Conservation (phyloP, 1,140 invertebrate species). For the Drosophila truncata region DNA sequence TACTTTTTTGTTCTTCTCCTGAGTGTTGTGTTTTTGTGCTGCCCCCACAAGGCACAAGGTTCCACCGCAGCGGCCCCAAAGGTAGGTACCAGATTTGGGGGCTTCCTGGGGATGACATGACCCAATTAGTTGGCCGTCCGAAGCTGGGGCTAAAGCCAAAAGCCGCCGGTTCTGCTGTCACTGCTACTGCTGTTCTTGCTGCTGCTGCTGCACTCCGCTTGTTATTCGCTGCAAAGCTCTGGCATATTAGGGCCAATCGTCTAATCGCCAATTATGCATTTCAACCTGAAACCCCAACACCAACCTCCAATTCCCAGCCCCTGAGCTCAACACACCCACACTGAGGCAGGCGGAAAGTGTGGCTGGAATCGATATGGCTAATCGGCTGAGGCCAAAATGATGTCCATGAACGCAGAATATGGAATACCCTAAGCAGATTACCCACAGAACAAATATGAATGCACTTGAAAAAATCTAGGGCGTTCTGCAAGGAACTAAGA, state of each 20-base stretch:
- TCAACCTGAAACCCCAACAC: constrained; percentile 34
- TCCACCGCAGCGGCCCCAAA: not conserved
- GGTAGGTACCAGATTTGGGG: not conserved
- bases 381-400: constrained; percentile 42
- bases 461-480: not conserved
- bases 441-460: not conserved
- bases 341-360: constrained; percentile 24
- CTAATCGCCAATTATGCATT: constrained; percentile 83
- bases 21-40: not conserved
- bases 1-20: constrained; percentile 41
- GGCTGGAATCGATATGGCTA: constrained; percentile 65
- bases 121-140: constrained; percentile 62
- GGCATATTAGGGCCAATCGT: constrained; percentile 81
- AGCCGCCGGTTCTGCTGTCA: constrained; percentile 4
- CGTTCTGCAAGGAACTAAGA: not conserved
- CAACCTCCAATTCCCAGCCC: constrained; percentile 3
- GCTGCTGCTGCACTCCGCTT: constrained; percentile 58
- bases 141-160: constrained; percentile 46
- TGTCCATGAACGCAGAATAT: constrained; percentile 28
- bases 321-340: constrained; percentile 1
- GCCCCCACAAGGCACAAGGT: constrained; percentile 42
- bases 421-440: constrained; percentile 38
- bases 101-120: constrained; percentile 52
- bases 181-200: constrained; percentile 5
- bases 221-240: constrained; percentile 64